Conservation (phyloP, 2,888 invertebrate species). For the Drosophila mayaguana region DNA sequence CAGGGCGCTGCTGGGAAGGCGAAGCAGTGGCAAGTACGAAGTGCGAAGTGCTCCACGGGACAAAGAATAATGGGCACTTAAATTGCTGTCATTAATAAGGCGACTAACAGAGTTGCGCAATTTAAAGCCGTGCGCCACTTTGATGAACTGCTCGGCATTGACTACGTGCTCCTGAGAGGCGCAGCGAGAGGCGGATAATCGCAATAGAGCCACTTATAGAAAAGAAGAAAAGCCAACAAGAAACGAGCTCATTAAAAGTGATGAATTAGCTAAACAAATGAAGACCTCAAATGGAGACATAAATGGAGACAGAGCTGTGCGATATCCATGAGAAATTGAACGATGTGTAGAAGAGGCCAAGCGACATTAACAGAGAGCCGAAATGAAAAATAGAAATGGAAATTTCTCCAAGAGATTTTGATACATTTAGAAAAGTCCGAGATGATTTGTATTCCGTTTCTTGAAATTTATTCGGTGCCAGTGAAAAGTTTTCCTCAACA, state of each 20-base stretch:
- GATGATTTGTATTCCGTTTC: conserved; percentile 41
- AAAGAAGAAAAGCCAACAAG: neutral
- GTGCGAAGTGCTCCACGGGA: conserved; percentile 18
- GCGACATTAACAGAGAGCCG: conserved; percentile 6
- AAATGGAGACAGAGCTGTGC: neutral
- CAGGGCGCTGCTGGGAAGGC: conserved; percentile 11
- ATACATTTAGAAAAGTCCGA: conserved; percentile 13
- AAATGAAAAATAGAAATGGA: conserved; percentile 5
- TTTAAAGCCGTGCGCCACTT: conserved; percentile 29
- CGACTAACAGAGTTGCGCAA: conserved; percentile 30
- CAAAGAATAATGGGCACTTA: conserved; percentile 46
- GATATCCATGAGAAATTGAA: neutral
- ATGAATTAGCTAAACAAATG: conserved; percentile 37
- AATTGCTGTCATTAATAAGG: conserved; percentile 54
- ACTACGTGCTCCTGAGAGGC: conserved; percentile 15
- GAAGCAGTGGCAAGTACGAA: conserved; percentile 22
- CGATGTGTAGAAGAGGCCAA: conserved; percentile 6
- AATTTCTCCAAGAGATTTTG: conserved; percentile 14
- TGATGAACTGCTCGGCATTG: conserved; percentile 30
- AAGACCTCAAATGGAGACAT: neutral
- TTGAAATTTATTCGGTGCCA: conserved; percentile 18
- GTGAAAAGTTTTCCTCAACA: conserved; percentile 25
- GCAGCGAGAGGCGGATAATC: conserved; percentile 15
- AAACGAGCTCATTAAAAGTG: conserved; percentile 39
- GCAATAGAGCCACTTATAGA: neutral